Base-by-base conservation (phyloP, 2,797 vertebrate species). In the Psittacula echo region DNA sequence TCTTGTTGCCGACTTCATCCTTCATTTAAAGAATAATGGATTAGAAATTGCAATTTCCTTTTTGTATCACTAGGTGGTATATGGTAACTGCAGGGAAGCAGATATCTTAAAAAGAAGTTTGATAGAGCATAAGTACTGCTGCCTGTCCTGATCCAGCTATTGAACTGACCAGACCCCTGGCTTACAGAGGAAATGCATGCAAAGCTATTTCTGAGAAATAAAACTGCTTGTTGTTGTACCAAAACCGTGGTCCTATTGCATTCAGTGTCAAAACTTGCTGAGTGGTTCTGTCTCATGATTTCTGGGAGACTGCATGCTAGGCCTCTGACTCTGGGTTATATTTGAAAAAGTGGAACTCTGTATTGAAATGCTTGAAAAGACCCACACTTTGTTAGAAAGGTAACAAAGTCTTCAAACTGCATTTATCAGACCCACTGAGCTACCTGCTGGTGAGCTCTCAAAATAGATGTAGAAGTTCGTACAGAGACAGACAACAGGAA, bases 11-110 rank as follows among this genome's bases (percentile, higher is more conserved):
- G 9, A 39, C 41, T 53, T 70, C 5, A 1, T 61, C 37, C 89
- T 83, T 75, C 42, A 30, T 72, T 62, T 39, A 34, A 82, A 74
- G 47, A 79, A 29, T 29, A 70, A 44, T 42, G 42, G 90, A 41
- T 30, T 61, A 65, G 44, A 37, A 79, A 85, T 44, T 96, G 95
- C 91, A 96, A 42, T 96, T 94, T 95, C 85, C 53, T 74, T 76
- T 73, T 91, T 78, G 37, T 76, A 82, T 94, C 95, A 87, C 93
- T 96, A 95, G 90, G 68, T 96, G 95, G 94, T 94, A 89, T 91
- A 47, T 80, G 80, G 77, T 67, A 90, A 84, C 95, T 94, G 77
- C 64, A 45, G 42, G 64, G 91, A 91, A 80, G 48, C 65, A 77
- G n/a, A 65, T 11, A 6, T 50, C 66, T 64, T 64, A 2, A 45